Conservation (phyloP, 2,797 vertebrate species). For the Sandelia bainsii region DNA sequence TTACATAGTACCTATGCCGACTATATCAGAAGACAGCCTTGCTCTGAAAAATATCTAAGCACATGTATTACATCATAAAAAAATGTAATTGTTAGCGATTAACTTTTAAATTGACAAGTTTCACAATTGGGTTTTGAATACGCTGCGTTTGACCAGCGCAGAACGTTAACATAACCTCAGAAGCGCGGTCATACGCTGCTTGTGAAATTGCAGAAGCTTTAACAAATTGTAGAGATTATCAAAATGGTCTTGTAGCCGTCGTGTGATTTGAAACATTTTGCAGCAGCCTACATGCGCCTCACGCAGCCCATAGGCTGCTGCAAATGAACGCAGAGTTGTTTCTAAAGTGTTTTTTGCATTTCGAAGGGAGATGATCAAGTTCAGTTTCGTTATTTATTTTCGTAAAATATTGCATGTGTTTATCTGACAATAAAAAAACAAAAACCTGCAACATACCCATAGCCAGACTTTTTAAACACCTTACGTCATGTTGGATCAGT, state of each 20-base stretch:
- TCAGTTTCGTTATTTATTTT: slow-evolving; percentile 9
- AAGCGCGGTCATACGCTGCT: slow-evolving; percentile 14
- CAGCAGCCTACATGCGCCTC: slow-evolving; percentile 14
- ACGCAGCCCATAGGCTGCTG: neutral
- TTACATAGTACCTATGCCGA: slow-evolving; percentile 27
- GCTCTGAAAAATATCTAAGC: neutral
- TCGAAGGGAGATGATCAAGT: neutral
- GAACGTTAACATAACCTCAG: slow-evolving; percentile 8
- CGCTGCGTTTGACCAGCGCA: slow-evolving; percentile 8
- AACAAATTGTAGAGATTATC: neutral
- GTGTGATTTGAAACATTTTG: slow-evolving; percentile 16
- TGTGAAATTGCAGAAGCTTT: slow-evolving; percentile 25
- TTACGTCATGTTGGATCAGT: slow-evolving; percentile 20
- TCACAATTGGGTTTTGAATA: slow-evolving; percentile 22
- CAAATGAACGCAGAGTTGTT: neutral
- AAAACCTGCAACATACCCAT: neutral
- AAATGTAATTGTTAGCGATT: neutral
- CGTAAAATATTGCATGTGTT: slow-evolving; percentile 6
- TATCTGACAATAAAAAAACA: slow-evolving; percentile 2
- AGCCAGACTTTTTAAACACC: slow-evolving; percentile 21
- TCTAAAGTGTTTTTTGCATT: slow-evolving; percentile 6
- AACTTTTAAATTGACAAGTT: slow-evolving; percentile 25
- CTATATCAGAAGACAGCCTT: neutral
- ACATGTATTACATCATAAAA: neutral
- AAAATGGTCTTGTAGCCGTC: neutral